Percentiles rank a stretch among this genome's conserved stretches.
These are phyloP conservation scores for Heliconius sara DNA, from an alignment of 2,888 invertebrate genomes.

Conservation along the genomic window DNA sequence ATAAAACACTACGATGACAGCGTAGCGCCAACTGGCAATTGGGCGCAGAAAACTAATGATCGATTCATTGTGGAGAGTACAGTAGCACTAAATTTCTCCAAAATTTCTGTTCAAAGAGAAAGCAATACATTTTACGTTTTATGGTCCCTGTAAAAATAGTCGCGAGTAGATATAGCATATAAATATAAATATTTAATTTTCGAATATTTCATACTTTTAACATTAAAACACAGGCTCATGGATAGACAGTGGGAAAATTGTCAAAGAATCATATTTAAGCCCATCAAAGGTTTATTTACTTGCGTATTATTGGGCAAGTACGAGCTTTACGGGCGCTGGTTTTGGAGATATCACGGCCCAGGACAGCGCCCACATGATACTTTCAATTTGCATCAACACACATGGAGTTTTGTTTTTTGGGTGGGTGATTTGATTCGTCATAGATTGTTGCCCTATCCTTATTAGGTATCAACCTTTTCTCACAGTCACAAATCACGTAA, in stretches of 20 bases:
- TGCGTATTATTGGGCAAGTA: conserved; percentile 78
- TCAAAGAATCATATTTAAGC: conserved; percentile 59
- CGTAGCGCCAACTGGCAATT: too few relatives aligned
- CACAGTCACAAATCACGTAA: not conserved
- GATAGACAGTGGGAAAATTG: conserved; percentile 66
- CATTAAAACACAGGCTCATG: conserved; percentile 63
- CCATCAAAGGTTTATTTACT: conserved; percentile 71
- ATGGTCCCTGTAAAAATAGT: too few relatives aligned
- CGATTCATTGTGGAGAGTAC: too few relatives aligned
- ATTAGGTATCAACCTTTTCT: conserved; percentile 30
- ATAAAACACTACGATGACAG: too few relatives aligned
- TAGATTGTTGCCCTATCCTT: conserved; percentile 37
- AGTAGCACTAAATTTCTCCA: too few relatives aligned
- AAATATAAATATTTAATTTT: too few relatives aligned
- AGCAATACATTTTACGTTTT: too few relatives aligned
- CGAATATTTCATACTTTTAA: too few relatives aligned
- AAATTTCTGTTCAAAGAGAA: too few relatives aligned
- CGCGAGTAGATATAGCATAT: too few relatives aligned
- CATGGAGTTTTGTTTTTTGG: conserved; percentile 80
- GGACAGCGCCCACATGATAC: conserved; percentile 70
- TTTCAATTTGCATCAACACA: conserved; percentile 72
- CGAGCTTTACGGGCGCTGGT: conserved; percentile 77
- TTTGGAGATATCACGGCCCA: conserved; percentile 79
- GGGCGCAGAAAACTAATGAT: too few relatives aligned
- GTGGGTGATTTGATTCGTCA: conserved; percentile 58